These are phyloP conservation scores for Pterobdella sp. DNA, from an alignment of 2,888 invertebrate species.

Conservation along the genomic window DNA sequence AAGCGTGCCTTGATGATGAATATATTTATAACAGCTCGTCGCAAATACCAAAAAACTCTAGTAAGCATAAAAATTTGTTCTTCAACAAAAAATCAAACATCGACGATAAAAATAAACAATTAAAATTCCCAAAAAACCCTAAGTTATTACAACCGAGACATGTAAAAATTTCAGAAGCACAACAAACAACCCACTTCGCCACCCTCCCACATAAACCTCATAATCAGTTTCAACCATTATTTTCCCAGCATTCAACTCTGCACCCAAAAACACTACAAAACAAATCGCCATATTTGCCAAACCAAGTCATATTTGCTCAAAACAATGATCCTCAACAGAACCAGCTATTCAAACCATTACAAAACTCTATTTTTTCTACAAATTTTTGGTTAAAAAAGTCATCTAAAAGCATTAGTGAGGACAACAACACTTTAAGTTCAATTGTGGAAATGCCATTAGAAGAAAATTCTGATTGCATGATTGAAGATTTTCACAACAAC, in stretches of 20 bases:
- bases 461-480: background rate
- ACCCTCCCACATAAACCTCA: constrained; percentile 4
- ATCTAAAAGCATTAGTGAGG: background rate
- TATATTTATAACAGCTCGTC: background rate
- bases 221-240: no score
- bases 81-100: background rate
- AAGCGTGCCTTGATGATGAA: background rate
- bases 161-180: background rate
- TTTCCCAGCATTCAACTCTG: background rate
- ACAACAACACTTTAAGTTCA: background rate
- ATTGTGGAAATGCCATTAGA: background rate
- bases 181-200: background rate
- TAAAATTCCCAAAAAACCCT: background rate
- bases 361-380: background rate
- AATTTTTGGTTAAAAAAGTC: background rate
- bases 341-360: background rate
- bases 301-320: background rate
- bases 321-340: background rate
- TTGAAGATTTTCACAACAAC: background rate
- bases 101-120: background rate
- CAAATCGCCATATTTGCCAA: background rate
- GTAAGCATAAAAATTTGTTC: no score
- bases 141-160: background rate
- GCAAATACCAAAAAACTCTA: no score
- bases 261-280: background rate